phyloP scores from a whole-genome alignment of 1,140 invertebrate species.

The Aleiodes sp. region DNA sequence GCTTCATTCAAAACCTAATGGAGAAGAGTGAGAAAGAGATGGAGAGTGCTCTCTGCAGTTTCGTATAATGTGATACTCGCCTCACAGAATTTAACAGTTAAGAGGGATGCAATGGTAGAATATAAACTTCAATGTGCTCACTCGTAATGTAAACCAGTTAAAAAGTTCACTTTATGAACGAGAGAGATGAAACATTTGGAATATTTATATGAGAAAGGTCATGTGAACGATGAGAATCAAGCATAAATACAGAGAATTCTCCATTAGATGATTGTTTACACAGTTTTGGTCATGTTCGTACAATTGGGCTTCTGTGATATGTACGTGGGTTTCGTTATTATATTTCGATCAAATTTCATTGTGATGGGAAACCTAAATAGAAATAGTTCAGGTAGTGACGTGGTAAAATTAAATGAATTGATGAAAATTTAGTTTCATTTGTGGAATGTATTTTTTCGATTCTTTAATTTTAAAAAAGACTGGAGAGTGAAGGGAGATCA shows the following conservation, averaged over 20 bases:
- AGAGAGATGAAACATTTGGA: background rate
- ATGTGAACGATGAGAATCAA: background rate
- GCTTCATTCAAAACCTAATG: no score
- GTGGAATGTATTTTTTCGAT: no score
- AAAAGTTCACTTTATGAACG: background rate
- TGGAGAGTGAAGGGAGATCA: no score
- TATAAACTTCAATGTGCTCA: background rate
- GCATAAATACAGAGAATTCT: background rate
- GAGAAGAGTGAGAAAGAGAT: no score
- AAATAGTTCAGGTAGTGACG: no score
- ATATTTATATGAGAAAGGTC: background rate
- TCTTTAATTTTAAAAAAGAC: no score
- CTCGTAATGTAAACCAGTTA: background rate
- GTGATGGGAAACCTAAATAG: no score
- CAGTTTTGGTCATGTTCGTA: background rate
- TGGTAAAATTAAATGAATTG: no score
- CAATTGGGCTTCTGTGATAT: conserved; percentile 6
- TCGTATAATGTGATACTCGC: no score
- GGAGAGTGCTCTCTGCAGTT: no score
- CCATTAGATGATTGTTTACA: background rate
- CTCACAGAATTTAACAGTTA: no score
- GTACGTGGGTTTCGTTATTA: background rate
- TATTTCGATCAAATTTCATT: background rate
- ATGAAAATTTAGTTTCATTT: no score
- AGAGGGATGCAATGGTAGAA: background rate